These are phyloP conservation scores for Probaryconus sp. DNA, from an alignment of 1,140 invertebrate species.

Conservation along the genomic window DNA sequence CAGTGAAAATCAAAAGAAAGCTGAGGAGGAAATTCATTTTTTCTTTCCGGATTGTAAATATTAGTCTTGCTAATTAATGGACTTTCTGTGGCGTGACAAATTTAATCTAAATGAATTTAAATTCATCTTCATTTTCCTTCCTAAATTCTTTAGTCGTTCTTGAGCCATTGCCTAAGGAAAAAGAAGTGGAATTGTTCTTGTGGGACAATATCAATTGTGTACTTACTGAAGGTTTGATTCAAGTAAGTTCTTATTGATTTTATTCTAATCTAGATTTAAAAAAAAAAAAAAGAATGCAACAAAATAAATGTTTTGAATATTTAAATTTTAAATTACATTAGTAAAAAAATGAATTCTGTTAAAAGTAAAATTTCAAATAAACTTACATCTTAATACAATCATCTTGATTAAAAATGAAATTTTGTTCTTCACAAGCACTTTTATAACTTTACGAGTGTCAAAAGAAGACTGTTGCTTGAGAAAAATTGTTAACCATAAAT, in stretches of 20 bases:
- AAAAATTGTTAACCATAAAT: too few species aligned
- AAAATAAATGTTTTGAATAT: too few species aligned
- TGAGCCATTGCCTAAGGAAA: conserved; percentile 79
- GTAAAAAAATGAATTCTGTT: too few species aligned
- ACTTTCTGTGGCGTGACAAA: neutral
- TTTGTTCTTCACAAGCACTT: too few species aligned
- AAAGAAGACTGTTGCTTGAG: too few species aligned
- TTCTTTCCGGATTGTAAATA: conserved; percentile 91
- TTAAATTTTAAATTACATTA: too few species aligned
- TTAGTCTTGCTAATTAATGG: conserved; percentile 11
- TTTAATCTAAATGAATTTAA: conserved; percentile 1
- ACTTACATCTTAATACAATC: too few species aligned
- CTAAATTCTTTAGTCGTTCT: conserved; percentile 79
- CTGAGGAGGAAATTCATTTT: conserved; percentile 91
- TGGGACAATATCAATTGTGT: conserved; percentile 82
- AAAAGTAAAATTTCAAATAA: too few species aligned
- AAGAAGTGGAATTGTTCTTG: conserved; percentile 83
- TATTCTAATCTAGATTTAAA: neutral
- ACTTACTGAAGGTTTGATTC: conserved; percentile 83
- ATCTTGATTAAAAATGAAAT: too few species aligned
- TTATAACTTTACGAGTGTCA: too few species aligned
- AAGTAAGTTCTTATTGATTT: conserved; percentile 72
- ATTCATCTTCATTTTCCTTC: neutral
- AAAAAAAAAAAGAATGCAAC: too few species aligned
- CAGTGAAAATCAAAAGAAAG: conserved; percentile 84